Conservation (phyloP, 2,797 vertebrate species). For the Lepidocolaptes lacrymiger region DNA sequence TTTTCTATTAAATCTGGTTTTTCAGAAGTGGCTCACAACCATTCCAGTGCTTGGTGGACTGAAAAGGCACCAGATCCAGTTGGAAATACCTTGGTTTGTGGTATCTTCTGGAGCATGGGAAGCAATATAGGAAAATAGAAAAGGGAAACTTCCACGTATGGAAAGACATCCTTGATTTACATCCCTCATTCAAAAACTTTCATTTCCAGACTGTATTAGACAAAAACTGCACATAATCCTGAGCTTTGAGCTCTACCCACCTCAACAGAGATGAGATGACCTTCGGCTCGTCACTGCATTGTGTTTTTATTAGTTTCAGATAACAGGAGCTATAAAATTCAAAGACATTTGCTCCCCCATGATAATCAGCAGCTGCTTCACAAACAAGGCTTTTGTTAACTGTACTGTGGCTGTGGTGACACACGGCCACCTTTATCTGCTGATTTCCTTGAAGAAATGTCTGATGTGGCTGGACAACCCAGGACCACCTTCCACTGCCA, state of each 20-base stretch:
- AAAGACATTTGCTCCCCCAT: conserved; percentile 50
- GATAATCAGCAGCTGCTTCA: conserved; percentile 54
- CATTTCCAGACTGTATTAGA: background rate
- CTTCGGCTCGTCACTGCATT: conserved; percentile 62
- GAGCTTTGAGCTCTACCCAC: background rate
- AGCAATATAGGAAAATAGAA: background rate
- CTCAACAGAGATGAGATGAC: conserved; percentile 55
- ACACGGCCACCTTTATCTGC: background rate
- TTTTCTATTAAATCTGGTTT: conserved; percentile 68
- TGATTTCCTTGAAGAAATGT: background rate
- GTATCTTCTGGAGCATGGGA: background rate
- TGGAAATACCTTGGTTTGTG: background rate
- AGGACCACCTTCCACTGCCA: background rate
- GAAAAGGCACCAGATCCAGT: background rate
- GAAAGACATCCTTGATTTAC: background rate
- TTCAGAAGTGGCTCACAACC: conserved; percentile 9
- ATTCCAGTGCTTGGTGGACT: background rate
- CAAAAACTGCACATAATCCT: background rate
- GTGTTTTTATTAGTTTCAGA: conserved; percentile 67
- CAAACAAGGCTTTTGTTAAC: conserved; percentile 18
- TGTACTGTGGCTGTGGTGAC: background rate
- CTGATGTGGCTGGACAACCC: background rate
- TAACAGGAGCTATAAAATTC: conserved; percentile 68
- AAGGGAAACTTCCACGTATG: background rate
- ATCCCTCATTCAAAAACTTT: background rate